These are phyloP conservation scores for Pachydiplax longipennis DNA, from an alignment of 2,888 invertebrate genomes.

Conservation along the genomic window DNA sequence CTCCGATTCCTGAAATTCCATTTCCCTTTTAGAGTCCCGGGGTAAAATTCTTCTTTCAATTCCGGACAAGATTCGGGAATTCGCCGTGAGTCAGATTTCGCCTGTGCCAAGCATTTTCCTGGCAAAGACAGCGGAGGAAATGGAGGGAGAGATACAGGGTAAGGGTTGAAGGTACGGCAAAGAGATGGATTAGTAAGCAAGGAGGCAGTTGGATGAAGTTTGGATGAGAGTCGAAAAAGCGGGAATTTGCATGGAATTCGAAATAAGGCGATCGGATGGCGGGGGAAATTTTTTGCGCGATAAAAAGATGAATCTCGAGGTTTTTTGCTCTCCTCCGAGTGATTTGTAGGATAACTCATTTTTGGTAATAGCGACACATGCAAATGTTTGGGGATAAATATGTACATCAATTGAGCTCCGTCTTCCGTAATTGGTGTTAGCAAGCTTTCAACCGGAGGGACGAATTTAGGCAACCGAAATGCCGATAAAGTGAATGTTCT, in stretches of 20 bases:
- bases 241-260: background rate
- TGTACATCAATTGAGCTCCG: too few relatives aligned
- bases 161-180: background rate
- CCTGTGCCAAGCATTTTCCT: background rate
- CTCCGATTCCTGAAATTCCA: constrained; percentile 13
- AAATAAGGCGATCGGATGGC: too few relatives aligned
- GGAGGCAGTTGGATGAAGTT: background rate
- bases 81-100: constrained; percentile 9
- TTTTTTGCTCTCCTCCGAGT: too few relatives aligned
- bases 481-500: too few relatives aligned
- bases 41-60: background rate
- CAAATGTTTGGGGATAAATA: too few relatives aligned
- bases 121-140: background rate
- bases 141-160: background rate
- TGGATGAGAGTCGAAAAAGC: background rate
- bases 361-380: too few relatives aligned
- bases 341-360: too few relatives aligned
- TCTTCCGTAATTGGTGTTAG: too few relatives aligned
- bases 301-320: too few relatives aligned
- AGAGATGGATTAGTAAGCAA: background rate
- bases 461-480: too few relatives aligned
- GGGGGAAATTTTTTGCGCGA: too few relatives aligned
- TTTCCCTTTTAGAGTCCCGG: background rate
- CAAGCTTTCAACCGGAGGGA: too few relatives aligned
- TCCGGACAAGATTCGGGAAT: background rate